Conservation (phyloP, 2,113 vertebrate genomes). For the Upupa epops region DNA sequence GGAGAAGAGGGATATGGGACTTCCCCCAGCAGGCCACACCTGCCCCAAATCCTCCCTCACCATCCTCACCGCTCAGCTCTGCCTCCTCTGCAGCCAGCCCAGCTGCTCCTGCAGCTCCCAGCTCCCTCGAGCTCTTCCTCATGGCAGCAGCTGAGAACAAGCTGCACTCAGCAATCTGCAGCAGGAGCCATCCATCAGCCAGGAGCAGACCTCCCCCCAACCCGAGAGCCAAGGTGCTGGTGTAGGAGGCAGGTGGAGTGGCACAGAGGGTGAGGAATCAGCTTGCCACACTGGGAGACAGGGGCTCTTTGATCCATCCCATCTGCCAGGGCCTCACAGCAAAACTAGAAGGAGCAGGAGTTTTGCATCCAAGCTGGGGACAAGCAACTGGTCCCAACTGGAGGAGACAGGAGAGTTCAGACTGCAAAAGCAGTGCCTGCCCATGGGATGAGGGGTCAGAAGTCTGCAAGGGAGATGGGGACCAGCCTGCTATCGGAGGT, state of each 20-base stretch:
- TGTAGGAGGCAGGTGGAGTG: not conserved
- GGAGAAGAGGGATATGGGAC: not conserved
- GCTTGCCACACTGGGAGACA: not conserved
- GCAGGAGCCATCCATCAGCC: not conserved
- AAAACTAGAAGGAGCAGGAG: not conserved
- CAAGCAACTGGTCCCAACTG: not conserved
- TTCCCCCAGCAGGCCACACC: not conserved
- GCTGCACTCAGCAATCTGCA: not conserved
- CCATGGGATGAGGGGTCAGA: not conserved
- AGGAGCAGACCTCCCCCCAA: not conserved
- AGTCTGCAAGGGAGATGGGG: too few species aligned
- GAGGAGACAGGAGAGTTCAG: not conserved
- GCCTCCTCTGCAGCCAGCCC: not conserved
- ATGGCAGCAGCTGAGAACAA: not conserved
- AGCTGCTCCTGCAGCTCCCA: not conserved
- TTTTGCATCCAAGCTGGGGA: not conserved
- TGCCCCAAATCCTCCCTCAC: not conserved
- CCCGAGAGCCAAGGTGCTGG: not conserved
- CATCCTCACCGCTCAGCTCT: not conserved
- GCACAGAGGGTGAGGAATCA: not conserved
- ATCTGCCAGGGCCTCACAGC: not conserved
- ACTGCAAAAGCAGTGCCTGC: not conserved
- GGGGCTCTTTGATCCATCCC: not conserved
- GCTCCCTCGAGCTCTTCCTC: not conserved
- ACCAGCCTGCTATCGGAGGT: too few species aligned